phyloP scores from a whole-genome alignment of 2,797 vertebrate species.

The Argyrosomus regius region DNA sequence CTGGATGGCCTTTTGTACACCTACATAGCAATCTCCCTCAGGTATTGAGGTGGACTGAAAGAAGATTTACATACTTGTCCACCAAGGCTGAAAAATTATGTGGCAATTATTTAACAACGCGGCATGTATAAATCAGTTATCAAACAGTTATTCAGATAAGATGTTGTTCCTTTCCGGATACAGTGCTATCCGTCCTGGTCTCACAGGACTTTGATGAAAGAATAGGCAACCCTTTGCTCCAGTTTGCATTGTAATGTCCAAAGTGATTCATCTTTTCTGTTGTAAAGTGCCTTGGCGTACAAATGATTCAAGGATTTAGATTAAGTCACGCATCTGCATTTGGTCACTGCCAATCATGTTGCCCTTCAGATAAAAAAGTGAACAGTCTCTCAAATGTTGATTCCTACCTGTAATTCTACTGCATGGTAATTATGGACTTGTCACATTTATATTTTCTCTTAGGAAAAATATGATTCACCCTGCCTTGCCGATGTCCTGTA shows the following conservation, averaged over 20 bases:
- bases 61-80: slow-evolving; percentile 76
- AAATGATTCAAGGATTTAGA: slow-evolving; percentile 52
- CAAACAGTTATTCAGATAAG: slow-evolving; percentile 55
- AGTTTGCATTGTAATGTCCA: slow-evolving; percentile 60
- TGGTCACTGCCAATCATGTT: slow-evolving; percentile 49
- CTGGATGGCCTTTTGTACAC: slow-evolving; percentile 65
- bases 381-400: neutral
- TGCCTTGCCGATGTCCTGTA: neutral
- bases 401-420: slow-evolving; percentile 4
- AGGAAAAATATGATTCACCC: neutral
- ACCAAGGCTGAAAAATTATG: slow-evolving; percentile 62
- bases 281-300: slow-evolving; percentile 30
- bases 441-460: slow-evolving; percentile 8
- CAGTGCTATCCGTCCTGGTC: slow-evolving; percentile 53
- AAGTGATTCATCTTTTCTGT: slow-evolving; percentile 73
- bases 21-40: slow-evolving; percentile 66
- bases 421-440: neutral
- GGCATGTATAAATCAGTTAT: slow-evolving; percentile 58
- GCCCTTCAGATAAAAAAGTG: slow-evolving; percentile 24
- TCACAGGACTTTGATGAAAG: slow-evolving; percentile 72
- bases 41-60: slow-evolving; percentile 57
- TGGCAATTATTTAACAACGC: slow-evolving; percentile 65
- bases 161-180: slow-evolving; percentile 38
- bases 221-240: slow-evolving; percentile 55
- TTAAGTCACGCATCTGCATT: slow-evolving; percentile 38